A percentile compares a stretch with the other conserved stretches of the same genome.
Evolutionary conservation across 2,113 vertebrate genomes (phyloP).

Genomic region (Crotalus viridis): DNA sequence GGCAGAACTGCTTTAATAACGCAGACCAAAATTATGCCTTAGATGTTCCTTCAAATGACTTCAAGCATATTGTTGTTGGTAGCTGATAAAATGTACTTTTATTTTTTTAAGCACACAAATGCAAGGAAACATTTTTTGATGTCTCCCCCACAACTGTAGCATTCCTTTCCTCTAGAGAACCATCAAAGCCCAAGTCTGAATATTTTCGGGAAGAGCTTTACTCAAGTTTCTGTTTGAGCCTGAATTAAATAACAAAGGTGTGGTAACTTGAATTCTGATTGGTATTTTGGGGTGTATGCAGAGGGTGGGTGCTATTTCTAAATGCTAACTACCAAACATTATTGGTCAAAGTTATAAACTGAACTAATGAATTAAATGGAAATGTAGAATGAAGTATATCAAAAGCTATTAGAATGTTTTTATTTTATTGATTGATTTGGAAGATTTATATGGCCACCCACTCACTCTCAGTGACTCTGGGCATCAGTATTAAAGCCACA

Average conservation of each 20-base stretch:
- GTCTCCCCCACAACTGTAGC: neutral
- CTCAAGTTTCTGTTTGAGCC: neutral
- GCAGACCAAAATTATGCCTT: conserved; percentile 46
- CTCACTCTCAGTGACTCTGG: neutral
- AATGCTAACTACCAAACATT: neutral
- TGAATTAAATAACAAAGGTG: neutral
- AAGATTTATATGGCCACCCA: neutral
- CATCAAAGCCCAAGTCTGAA: neutral
- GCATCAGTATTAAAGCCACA: neutral
- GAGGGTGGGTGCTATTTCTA: neutral
- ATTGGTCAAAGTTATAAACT: neutral
- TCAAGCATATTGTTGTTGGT: conserved; percentile 31
- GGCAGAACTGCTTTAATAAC: conserved; percentile 57
- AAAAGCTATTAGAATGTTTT: neutral
- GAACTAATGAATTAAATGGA: neutral
- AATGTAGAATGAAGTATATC: conserved; percentile 32
- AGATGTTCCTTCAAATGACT: conserved; percentile 47
- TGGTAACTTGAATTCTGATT: neutral
- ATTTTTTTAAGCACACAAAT: neutral
- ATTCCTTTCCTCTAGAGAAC: neutral
- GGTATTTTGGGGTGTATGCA: neutral
- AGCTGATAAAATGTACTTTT: conserved; percentile 31
- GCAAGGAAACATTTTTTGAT: neutral
- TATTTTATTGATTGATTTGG: neutral
- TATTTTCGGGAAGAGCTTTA: neutral